phyloP scores from a whole-genome alignment of 2,888 invertebrate genomes.

The Ophion obscuratus region DNA sequence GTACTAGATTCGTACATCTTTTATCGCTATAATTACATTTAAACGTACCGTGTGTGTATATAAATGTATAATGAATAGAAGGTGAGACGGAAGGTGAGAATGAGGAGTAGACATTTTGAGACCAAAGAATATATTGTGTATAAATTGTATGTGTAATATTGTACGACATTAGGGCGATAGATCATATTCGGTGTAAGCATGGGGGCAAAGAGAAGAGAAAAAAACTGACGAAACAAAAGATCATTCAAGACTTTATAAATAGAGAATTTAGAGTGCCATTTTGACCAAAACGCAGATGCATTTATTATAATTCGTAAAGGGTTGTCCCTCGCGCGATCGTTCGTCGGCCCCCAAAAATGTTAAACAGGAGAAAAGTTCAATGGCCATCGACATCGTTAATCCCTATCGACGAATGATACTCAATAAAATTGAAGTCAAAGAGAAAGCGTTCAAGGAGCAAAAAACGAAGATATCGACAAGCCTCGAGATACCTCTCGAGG shows the following conservation, averaged over 20 bases:
- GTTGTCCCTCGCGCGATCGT: neutral
- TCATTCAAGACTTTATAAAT: slow-evolving; percentile 62
- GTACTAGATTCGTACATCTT: slow-evolving; percentile 61
- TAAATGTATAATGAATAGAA: slow-evolving; percentile 69
- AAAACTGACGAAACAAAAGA: slow-evolving; percentile 30
- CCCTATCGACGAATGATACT: slow-evolving; percentile 31
- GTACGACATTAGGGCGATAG: slow-evolving; percentile 66
- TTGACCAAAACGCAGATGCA: slow-evolving; percentile 65
- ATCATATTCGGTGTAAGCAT: slow-evolving; percentile 61
- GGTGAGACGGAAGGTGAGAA: slow-evolving; percentile 45
- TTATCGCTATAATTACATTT: slow-evolving; percentile 65
- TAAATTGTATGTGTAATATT: slow-evolving; percentile 70
- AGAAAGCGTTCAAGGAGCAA: neutral
- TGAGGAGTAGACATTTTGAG: slow-evolving; percentile 74
- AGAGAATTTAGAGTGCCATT: slow-evolving; percentile 66
- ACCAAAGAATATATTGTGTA: slow-evolving; percentile 81
- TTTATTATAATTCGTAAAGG: slow-evolving; percentile 46
- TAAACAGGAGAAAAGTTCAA: slow-evolving; percentile 11
- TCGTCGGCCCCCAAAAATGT: slow-evolving; percentile 15
- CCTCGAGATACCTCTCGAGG: neutral
- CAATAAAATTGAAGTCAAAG: slow-evolving; percentile 28
- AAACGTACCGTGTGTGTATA: slow-evolving; percentile 68
- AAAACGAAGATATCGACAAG: neutral
- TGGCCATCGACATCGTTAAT: slow-evolving; percentile 39
- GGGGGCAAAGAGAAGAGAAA: neutral